Evolutionary conservation across 2,888 invertebrate genomes (phyloP), one percentile per base, ranked within the genome.

Genomic region (Folsomia manolachei): DNA sequence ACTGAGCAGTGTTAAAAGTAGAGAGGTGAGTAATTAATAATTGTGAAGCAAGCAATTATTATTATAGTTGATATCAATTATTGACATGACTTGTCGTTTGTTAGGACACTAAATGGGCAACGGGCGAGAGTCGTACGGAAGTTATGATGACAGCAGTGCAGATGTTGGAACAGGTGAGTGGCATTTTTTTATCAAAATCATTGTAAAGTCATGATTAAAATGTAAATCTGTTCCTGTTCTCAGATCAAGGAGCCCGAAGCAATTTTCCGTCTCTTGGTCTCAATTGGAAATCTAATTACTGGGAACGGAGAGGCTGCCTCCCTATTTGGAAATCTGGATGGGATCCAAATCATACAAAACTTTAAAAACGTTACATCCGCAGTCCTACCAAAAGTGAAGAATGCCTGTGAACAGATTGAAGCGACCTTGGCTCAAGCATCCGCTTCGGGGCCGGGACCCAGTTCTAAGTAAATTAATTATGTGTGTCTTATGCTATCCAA

Each of bases 51-150:
- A n/a, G n/a, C n/a, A n/a, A n/a, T n/a, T n/a, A n/a, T n/a, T n/a
- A 39, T 39, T 39, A 39, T n/a, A 39, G 39, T 39, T 39, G 39
- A 39, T n/a, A n/a, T 39, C 14, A 39, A 39, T 14, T 39, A 4
- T 4, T 39, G 39, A 39, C 39, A 39, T n/a, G 4, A 39, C 39
- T 39, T n/a, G n/a, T n/a, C n/a, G n/a, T n/a, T 39, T 39, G 39
- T 64, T n/a, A 74, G 21, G 19, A 90, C 65, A 84, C 85, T 0
- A 86, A 83, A 76, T 83, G 90, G 63, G 87, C 86, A 0, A 91
- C 92, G 80, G 84, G 88, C 1, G 93, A 94, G 83, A 92, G 93
- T 0, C 87, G 89, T 72, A 93, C 89, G 84, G 88, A 94, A 82
- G 85, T 88, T 25, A 87, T 94, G 21, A 91, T 94, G 21, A 90